phyloP scores from a whole-genome alignment of 2,888 invertebrate species.

The Perdita meconis region DNA sequence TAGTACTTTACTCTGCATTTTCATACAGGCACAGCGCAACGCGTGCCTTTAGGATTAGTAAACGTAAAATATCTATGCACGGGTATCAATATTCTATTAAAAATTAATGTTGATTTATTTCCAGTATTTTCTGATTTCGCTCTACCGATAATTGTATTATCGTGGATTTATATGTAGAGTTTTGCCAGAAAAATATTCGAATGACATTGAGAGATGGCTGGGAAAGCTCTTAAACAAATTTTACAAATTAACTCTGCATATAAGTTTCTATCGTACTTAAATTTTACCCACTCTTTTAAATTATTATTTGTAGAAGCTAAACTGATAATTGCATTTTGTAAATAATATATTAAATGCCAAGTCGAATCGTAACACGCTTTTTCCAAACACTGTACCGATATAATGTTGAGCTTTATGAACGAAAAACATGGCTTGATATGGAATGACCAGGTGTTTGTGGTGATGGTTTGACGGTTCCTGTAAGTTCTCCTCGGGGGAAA shows the following conservation, averaged over 20 bases:
- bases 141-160: slow-evolving; percentile 6
- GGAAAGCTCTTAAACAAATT: background rate
- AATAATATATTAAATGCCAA: slow-evolving; percentile 33
- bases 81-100: slow-evolving; percentile 12
- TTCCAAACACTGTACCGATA: slow-evolving; percentile 24
- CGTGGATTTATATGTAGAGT: slow-evolving; percentile 7
- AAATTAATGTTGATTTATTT: slow-evolving; percentile 18
- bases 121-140: slow-evolving; percentile 14
- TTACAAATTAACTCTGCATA: slow-evolving; percentile 8
- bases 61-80: slow-evolving; percentile 22
- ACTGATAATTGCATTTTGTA: slow-evolving; percentile 26
- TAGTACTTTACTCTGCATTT: slow-evolving; percentile 38
- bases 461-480: slow-evolving; percentile 82
- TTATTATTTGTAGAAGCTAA: slow-evolving; percentile 32
- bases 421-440: slow-evolving; percentile 73
- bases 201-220: background rate
- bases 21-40: slow-evolving; percentile 28
- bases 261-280: slow-evolving; percentile 17
- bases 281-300: slow-evolving; percentile 18
- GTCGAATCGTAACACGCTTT: slow-evolving; percentile 33
- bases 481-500: slow-evolving; percentile 81
- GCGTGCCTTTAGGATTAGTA: slow-evolving; percentile 30
- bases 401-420: slow-evolving; percentile 54
- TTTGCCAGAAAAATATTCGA: background rate
- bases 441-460: slow-evolving; percentile 80